These are phyloP conservation scores for Eulemur macaco DNA, from an alignment of 2,113 vertebrate species.

Conservation along the genomic window DNA sequence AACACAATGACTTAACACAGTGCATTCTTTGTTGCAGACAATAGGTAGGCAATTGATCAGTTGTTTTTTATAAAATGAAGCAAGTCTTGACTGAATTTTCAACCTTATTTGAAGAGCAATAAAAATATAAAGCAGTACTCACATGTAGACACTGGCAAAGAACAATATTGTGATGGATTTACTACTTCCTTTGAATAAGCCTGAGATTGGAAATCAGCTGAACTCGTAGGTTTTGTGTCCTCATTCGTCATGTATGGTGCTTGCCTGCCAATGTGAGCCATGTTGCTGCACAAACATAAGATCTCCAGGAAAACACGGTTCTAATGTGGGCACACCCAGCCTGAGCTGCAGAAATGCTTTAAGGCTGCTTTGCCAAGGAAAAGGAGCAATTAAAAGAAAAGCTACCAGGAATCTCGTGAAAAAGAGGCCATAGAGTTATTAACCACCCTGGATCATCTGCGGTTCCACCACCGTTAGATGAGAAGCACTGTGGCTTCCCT, in stretches of 20 bases:
- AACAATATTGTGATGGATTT: background rate
- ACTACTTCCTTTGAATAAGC: background rate
- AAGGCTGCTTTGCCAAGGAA: background rate
- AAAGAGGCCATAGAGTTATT: background rate
- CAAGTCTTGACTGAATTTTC: conserved; percentile 45
- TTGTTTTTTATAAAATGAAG: conserved; percentile 42
- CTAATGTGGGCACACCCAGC: background rate
- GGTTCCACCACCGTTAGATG: background rate
- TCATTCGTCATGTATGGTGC: background rate
- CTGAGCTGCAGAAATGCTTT: background rate
- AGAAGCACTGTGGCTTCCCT: background rate
- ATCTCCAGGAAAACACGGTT: conserved; percentile 47
- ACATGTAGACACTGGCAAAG: conserved; percentile 11
- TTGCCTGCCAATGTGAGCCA: background rate
- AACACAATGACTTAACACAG: background rate
- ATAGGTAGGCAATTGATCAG: conserved; percentile 34
- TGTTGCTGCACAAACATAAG: background rate
- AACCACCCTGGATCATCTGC: background rate
- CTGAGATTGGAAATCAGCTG: conserved; percentile 51
- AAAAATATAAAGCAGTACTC: conserved; percentile 4
- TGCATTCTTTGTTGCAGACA: conserved; percentile 13
- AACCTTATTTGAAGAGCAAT: conserved; percentile 43
- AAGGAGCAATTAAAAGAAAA: background rate
- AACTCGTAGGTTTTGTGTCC: conserved; percentile 30
- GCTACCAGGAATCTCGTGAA: background rate